phyloP scores from a whole-genome alignment of 1,140 invertebrate genomes.

The Magallana angulata region DNA sequence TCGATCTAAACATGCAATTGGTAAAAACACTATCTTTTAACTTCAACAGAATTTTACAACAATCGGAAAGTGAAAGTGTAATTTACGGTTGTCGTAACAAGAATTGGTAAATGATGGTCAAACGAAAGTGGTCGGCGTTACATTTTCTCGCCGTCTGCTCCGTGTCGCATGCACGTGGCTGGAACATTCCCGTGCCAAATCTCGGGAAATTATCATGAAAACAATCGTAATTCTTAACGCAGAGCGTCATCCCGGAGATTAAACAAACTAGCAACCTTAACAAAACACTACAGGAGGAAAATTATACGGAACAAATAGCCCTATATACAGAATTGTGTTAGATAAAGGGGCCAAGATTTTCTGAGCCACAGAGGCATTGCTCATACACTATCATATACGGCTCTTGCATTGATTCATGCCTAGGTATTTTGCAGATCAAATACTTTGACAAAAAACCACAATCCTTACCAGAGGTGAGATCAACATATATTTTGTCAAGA shows the following conservation, averaged over 20 bases:
- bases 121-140: not conserved
- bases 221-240: slow-evolving; percentile 16
- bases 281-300: not conserved
- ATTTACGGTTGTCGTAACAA: too few relatives aligned
- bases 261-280: not conserved
- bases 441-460: not conserved
- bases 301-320: not conserved
- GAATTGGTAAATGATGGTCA: too few relatives aligned
- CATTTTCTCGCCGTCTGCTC: slow-evolving; percentile 2
- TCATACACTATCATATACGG: too few relatives aligned
- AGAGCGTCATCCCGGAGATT: not conserved
- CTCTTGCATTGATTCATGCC: too few relatives aligned
- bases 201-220: not conserved
- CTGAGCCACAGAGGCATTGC: too few relatives aligned
- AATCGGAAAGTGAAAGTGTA: too few relatives aligned
- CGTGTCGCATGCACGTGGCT: not conserved
- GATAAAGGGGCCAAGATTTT: too few relatives aligned
- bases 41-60: too few relatives aligned
- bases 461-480: not conserved
- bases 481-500: slow-evolving; percentile 6
- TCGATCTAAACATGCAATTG: too few relatives aligned
- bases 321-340: not conserved
- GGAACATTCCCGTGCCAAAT: slow-evolving; percentile 1
- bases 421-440: too few relatives aligned
- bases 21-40: too few relatives aligned